A percentile compares a stretch with the other conserved stretches of the same genome.
Evolutionary conservation across 2,113 vertebrate genomes (phyloP).

Genomic region (Glaucomys volans): DNA sequence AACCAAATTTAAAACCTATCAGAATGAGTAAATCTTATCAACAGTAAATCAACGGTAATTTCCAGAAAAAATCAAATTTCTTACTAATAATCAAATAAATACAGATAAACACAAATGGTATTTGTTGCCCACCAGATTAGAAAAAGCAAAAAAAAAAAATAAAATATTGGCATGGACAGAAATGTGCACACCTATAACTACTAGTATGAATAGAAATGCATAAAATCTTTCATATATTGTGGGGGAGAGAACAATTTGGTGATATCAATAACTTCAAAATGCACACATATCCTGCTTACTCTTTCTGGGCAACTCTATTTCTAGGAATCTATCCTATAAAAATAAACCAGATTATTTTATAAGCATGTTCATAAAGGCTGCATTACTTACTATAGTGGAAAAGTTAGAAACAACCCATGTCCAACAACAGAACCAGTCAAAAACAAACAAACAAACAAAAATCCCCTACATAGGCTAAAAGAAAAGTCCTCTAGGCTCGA

Average conservation of each 20-base stretch:
- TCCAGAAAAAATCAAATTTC: constrained; percentile 22
- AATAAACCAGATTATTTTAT: background rate
- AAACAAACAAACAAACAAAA: background rate
- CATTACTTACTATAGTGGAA: background rate
- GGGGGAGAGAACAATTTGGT: background rate
- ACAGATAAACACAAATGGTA: background rate
- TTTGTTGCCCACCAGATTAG: background rate
- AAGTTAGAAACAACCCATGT: background rate
- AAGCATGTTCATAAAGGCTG: background rate
- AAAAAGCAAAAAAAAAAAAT: background rate
- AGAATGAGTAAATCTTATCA: constrained; percentile 31
- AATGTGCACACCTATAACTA: background rate
- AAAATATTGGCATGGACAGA: background rate
- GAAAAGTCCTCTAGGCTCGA: background rate
- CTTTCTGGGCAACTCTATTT: background rate
- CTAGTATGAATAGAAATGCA: background rate
- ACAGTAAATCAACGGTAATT: constrained; percentile 1
- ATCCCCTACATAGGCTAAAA: background rate
- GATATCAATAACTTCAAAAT: constrained; percentile 24
- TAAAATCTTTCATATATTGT: background rate
- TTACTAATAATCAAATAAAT: constrained; percentile 8
- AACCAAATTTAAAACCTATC: constrained; percentile 14
- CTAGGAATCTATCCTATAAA: background rate
- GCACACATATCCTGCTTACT: background rate
- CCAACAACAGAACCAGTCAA: background rate